A percentile compares a stretch with the other conserved stretches of the same genome.
These are phyloP conservation scores for Pycnomerus fuliginosus DNA, from an alignment of 2,888 invertebrate species.

Conservation along the genomic window DNA sequence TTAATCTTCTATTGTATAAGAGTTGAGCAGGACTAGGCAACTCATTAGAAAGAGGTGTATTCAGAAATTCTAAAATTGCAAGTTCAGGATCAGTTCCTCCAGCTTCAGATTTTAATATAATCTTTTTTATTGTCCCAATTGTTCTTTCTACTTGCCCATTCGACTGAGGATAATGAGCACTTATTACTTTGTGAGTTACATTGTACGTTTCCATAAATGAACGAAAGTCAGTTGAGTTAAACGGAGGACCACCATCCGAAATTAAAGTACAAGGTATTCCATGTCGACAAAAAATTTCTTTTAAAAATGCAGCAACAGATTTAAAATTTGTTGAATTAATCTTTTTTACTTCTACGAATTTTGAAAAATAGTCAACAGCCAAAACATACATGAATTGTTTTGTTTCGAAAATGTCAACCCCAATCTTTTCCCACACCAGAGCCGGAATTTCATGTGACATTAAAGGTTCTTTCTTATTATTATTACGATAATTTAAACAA, in stretches of 20 bases:
- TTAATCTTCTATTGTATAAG: too few species aligned
- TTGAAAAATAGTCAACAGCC: slow-evolving; percentile 31
- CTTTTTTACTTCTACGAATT: slow-evolving; percentile 29
- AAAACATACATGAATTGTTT: slow-evolving; percentile 23
- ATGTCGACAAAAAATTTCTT: slow-evolving; percentile 26
- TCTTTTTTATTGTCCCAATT: too few species aligned
- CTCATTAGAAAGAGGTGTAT: too few species aligned
- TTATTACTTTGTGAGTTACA: slow-evolving; percentile 23
- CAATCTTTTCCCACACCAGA: slow-evolving; percentile 9
- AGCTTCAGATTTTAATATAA: too few species aligned
- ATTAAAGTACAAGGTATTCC: slow-evolving; percentile 27
- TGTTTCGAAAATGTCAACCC: slow-evolving; percentile 11
- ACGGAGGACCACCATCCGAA: slow-evolving; percentile 32
- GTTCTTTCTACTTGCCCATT: slow-evolving; percentile 33
- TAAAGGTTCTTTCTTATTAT: slow-evolving; percentile 5
- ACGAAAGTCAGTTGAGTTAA: slow-evolving; percentile 20
- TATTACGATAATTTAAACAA: slow-evolving; percentile 8
- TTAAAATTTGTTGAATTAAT: slow-evolving; percentile 13
- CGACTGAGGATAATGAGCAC: slow-evolving; percentile 26
- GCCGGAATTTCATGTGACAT: slow-evolving; percentile 4
- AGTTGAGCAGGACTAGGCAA: too few species aligned
- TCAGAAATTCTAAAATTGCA: too few species aligned
- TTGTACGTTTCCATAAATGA: slow-evolving; percentile 26
- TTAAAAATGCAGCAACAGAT: slow-evolving; percentile 22
- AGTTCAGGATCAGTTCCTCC: too few species aligned